Evolutionary conservation across 2,113 vertebrate genomes (phyloP).

Genomic region (Sinocyclocheilus rhinocerous): DNA sequence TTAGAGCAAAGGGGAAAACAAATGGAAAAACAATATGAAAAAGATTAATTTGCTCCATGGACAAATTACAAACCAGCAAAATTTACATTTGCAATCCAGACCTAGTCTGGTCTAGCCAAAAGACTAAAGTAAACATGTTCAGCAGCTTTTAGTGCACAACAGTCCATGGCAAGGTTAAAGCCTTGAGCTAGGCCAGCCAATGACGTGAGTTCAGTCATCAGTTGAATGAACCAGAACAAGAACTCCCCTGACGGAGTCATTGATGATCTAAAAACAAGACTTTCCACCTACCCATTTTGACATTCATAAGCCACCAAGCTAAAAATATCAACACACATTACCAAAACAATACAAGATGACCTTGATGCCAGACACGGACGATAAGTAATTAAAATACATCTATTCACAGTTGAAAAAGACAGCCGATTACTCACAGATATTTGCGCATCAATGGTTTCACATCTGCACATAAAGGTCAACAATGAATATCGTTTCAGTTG

Average conservation of each 20-base stretch:
- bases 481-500: constrained; percentile 8
- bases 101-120: constrained; percentile 61
- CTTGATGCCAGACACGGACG: background rate
- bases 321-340: background rate
- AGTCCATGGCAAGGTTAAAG: constrained; percentile 78
- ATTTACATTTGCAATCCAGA: constrained; percentile 11
- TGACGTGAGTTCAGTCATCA: constrained; percentile 86
- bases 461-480: constrained; percentile 37
- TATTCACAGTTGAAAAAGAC: background rate
- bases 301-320: background rate
- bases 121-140: constrained; percentile 42
- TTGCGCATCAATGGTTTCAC: constrained; percentile 35
- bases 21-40: background rate
- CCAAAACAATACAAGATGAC: background rate
- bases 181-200: constrained; percentile 81
- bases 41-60: background rate
- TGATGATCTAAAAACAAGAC: background rate
- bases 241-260: background rate
- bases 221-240: constrained; percentile 25
- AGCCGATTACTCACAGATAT: background rate
- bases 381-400: constrained; percentile 22
- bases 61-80: background rate
- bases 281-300: constrained; percentile 12
- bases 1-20: background rate
- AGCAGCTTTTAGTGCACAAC: constrained; percentile 66